These are phyloP conservation scores for Psilopsiagon aurifrons DNA, from an alignment of 2,113 vertebrate species.

Conservation along the genomic window DNA sequence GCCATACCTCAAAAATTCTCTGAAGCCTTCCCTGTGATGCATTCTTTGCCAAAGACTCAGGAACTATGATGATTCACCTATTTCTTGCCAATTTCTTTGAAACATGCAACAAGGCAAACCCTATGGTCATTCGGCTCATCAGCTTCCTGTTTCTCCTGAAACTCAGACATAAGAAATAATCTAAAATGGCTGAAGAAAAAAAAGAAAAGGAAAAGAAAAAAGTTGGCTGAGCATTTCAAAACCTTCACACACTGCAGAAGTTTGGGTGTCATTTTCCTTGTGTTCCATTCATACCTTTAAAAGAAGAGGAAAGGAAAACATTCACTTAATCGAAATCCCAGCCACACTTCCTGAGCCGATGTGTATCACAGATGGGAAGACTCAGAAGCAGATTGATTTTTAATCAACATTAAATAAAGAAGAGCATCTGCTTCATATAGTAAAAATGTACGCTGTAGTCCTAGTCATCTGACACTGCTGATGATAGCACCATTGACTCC, in stretches of 20 bases:
- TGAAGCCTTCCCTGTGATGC: not conserved
- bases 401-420: constrained; percentile 1
- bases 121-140: not conserved
- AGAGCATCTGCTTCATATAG: constrained; percentile 32
- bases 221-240: not conserved
- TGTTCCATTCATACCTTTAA: constrained; percentile 50
- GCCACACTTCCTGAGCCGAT: not conserved
- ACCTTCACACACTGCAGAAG: not conserved
- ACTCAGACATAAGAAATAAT: not conserved
- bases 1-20: not conserved
- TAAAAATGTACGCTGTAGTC: not conserved
- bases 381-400: constrained; percentile 20
- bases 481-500: not conserved
- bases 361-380: constrained; percentile 51
- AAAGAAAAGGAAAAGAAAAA: not conserved
- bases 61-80: not conserved
- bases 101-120: not conserved
- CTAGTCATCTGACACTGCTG: not conserved
- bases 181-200: not conserved
- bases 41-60: not conserved
- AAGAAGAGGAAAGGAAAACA: constrained; percentile 23
- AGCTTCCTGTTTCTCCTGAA: constrained; percentile 5
- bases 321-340: constrained; percentile 41
- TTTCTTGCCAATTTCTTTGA: not conserved
- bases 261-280: constrained; percentile 31